Percentiles rank a stretch among this genome's conserved stretches.
Conservation (phyloP, 2,888 invertebrate species). For the Drosophila suboccidentalis region DNA sequence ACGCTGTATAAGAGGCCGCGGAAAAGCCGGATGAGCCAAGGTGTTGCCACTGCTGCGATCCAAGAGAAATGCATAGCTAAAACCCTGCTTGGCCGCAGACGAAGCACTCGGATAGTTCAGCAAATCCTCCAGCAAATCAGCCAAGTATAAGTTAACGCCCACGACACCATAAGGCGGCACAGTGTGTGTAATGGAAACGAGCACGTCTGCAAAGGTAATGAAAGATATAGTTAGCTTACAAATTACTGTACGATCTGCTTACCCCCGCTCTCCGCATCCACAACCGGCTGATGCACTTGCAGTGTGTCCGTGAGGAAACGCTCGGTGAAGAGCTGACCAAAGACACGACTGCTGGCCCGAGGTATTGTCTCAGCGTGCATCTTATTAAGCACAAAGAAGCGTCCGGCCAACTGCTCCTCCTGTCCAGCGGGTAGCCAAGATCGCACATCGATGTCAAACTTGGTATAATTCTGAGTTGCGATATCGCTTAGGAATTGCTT, state of each 20-base stretch:
- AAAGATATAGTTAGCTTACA: too few relatives aligned
- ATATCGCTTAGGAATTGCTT: conserved; percentile 89
- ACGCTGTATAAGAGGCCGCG: conserved; percentile 88
- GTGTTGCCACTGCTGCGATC: conserved; percentile 88
- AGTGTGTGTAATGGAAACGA: conserved; percentile 89
- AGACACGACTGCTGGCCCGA: conserved; percentile 81
- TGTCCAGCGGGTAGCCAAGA: conserved; percentile 68
- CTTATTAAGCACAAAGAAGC: conserved; percentile 83
- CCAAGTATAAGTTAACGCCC: conserved; percentile 92
- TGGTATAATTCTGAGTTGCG: conserved; percentile 89
- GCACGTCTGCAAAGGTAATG: conserved; percentile 86
- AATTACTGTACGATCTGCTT: conserved; percentile 6
- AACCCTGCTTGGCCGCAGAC: conserved; percentile 85
- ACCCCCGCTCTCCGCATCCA: conserved; percentile 82
- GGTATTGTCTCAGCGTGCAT: conserved; percentile 80
- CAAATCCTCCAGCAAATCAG: conserved; percentile 93
- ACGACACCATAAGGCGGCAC: conserved; percentile 89
- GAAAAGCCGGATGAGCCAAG: conserved; percentile 91
- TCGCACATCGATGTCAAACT: conserved; percentile 87
- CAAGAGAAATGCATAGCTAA: conserved; percentile 89
- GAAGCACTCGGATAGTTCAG: conserved; percentile 90
- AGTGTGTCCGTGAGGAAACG: conserved; percentile 74
- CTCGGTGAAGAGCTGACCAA: conserved; percentile 77
- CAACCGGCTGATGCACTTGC: conserved; percentile 81
- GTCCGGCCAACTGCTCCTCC: conserved; percentile 70